A percentile compares a stretch with the other conserved stretches of the same genome.
These are phyloP conservation scores for Coturnix japonica DNA, from an alignment of 2,113 vertebrate genomes.

Conservation along the genomic window DNA sequence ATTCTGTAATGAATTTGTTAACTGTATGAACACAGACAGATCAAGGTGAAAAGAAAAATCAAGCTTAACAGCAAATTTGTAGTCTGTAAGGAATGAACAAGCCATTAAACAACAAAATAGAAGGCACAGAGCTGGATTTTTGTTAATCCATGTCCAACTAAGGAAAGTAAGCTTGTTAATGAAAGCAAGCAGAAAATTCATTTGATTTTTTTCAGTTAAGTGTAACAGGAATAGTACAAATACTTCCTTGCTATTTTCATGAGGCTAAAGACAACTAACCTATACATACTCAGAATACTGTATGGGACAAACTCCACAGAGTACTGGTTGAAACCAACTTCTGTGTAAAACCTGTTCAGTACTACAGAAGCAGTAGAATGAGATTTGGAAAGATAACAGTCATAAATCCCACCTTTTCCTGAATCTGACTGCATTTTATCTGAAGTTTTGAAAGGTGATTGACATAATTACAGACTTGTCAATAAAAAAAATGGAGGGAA, in stretches of 20 bases:
- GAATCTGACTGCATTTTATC: background rate
- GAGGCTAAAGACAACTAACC: background rate
- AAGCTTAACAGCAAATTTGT: background rate
- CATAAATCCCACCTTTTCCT: background rate
- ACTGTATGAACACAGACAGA: background rate
- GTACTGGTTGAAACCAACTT: background rate
- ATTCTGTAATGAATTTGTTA: background rate
- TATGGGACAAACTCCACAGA: background rate
- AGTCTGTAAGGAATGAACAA: background rate
- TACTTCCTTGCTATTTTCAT: background rate
- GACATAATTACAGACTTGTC: background rate
- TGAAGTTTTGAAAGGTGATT: background rate
- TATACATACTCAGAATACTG: background rate
- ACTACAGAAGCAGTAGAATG: background rate
- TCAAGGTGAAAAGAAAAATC: background rate
- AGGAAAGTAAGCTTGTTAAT: background rate
- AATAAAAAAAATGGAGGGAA: background rate
- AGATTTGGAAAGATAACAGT: background rate
- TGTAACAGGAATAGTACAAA: background rate
- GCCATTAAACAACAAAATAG: background rate
- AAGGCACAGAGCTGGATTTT: background rate
- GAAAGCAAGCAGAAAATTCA: background rate
- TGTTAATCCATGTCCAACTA: background rate
- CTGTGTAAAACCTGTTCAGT: background rate
- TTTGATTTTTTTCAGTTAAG: background rate